Percentiles rank a stretch among this genome's conserved stretches.
Conservation (phyloP, 2,113 vertebrate genomes). For the Ornithorhynchus anatinus region DNA sequence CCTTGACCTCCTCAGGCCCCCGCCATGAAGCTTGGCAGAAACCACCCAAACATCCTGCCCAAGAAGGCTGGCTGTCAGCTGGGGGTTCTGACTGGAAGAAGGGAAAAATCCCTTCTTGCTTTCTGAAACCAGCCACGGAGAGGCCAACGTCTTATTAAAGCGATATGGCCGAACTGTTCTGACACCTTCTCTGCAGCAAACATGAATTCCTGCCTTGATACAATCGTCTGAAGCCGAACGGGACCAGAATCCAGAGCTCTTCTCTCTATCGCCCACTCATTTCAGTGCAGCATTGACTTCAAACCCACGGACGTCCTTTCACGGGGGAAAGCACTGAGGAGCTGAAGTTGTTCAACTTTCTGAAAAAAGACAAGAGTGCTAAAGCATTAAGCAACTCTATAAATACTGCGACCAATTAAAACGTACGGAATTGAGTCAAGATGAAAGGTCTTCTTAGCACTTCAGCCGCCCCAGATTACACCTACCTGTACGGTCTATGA, state of each 20-base stretch:
- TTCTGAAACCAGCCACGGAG: too few species aligned
- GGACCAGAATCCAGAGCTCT: not conserved
- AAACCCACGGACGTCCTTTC: constrained; percentile 25
- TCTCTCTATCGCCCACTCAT: constrained; percentile 8
- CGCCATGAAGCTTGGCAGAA: too few species aligned
- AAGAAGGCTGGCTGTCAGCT: too few species aligned
- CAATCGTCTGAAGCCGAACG: not conserved
- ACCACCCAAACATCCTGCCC: too few species aligned
- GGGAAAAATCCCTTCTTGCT: too few species aligned
- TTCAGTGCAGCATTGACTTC: constrained; percentile 30
- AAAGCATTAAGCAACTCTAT: constrained; percentile 7
- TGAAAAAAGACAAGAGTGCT: constrained; percentile 10
- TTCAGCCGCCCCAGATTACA: too few species aligned
- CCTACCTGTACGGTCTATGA: too few species aligned
- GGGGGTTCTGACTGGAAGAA: too few species aligned
- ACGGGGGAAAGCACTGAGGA: constrained; percentile 29
- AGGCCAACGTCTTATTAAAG: too few species aligned
- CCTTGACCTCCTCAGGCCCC: too few species aligned
- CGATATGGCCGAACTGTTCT: too few species aligned
- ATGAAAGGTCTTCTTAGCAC: constrained; percentile 16
- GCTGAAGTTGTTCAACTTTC: constrained; percentile 22
- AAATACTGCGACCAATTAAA: constrained; percentile 31
- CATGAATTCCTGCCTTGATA: not conserved
- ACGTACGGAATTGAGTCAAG: constrained; percentile 27
- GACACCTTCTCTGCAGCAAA: too few species aligned